These are phyloP conservation scores for Sminthurinus aureus DNA, from an alignment of 2,888 invertebrate genomes.

Conservation along the genomic window DNA sequence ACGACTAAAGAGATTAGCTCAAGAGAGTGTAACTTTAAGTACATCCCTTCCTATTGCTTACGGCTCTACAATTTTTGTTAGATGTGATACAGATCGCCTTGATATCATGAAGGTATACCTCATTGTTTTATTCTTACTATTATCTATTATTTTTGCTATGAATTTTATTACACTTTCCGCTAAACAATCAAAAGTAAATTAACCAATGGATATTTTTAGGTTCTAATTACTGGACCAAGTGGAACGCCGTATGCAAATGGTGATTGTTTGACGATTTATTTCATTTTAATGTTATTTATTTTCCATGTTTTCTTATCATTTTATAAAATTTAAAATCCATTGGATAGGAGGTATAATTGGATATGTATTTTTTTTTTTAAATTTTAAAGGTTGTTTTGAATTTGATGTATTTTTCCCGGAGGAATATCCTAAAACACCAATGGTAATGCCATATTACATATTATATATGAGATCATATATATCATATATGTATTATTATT, in stretches of 20 bases:
- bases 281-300: no score
- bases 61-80: constrained; percentile 88
- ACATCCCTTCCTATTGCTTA: constrained; percentile 91
- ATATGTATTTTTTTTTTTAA: no score
- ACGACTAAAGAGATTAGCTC: constrained; percentile 89
- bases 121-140: no score
- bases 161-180: no score
- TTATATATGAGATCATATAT: no score
- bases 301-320: no score
- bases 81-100: constrained; percentile 91
- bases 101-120: constrained; percentile 83
- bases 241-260: constrained; percentile 70
- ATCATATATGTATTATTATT: not conserved
- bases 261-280: not conserved
- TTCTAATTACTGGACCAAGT: constrained; percentile 89
- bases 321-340: no score
- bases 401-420: constrained; percentile 89
- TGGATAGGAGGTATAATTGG: not conserved
- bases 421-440: constrained; percentile 76
- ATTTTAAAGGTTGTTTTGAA: constrained; percentile 77
- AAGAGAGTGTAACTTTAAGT: constrained; percentile 94
- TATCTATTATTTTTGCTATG: no score
- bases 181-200: no score
- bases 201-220: no score
- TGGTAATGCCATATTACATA: constrained; percentile 64